Percentiles rank a stretch among this genome's conserved stretches.
Conservation (phyloP, 1,140 invertebrate species). For the Gonatopus flavifemur region DNA sequence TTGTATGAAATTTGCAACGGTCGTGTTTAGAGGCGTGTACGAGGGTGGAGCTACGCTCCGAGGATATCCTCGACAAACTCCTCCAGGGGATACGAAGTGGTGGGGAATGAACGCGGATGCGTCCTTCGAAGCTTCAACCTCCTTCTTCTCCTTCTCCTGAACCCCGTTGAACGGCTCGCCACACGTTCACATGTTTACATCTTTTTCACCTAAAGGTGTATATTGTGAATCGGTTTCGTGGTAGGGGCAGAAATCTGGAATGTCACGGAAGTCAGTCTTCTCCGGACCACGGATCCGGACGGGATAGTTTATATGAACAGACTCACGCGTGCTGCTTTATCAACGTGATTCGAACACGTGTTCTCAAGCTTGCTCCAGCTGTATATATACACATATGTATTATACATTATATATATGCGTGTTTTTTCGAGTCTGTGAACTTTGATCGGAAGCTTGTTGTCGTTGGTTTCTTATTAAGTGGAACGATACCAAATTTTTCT, state of each 20-base stretch:
- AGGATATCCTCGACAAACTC: too few relatives aligned
- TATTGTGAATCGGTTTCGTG: too few relatives aligned
- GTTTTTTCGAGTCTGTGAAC: too few relatives aligned
- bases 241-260: constrained; percentile 22
- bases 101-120: neutral
- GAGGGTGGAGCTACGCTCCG: neutral
- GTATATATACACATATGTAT: too few relatives aligned
- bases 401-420: too few relatives aligned
- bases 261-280: constrained; percentile 28
- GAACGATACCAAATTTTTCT: too few relatives aligned
- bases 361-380: too few relatives aligned
- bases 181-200: neutral
- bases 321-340: neutral
- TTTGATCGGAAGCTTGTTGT: too few relatives aligned
- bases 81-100: neutral
- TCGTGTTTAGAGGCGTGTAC: neutral
- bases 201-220: too few relatives aligned
- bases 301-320: constrained; percentile 6
- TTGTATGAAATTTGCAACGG: neutral
- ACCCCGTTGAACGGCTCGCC: constrained; percentile 15
- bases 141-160: neutral
- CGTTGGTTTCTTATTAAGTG: too few relatives aligned
- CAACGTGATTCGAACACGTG: neutral
- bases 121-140: neutral
- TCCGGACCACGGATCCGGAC: constrained; percentile 25